Percentiles rank a stretch among this genome's conserved stretches.
Conservation (phyloP, 2,113 vertebrate species). For the Neogobius melanostomus region DNA sequence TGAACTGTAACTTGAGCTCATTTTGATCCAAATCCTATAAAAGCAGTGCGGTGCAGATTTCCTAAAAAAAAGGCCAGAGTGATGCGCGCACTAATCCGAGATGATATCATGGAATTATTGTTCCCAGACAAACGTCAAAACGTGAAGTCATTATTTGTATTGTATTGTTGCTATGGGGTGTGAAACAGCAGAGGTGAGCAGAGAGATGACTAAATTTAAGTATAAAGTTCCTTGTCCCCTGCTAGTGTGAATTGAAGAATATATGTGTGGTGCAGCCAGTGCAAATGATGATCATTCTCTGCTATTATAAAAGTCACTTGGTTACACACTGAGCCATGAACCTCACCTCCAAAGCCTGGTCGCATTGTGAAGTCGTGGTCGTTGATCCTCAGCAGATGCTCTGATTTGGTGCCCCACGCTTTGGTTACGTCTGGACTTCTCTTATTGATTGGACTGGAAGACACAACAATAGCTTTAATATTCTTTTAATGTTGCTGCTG, state of each 20-base stretch:
- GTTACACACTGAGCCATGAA: too few species aligned
- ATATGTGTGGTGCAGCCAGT: too few species aligned
- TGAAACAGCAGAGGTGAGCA: too few species aligned
- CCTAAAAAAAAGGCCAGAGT: not conserved
- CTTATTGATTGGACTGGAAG: constrained; percentile 80
- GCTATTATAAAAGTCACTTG: too few species aligned
- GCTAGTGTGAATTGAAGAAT: not conserved
- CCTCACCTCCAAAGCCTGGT: constrained; percentile 93
- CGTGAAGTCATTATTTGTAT: not conserved
- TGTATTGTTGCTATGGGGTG: not conserved
- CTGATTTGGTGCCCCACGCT: constrained; percentile 82
- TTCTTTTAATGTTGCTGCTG: too few species aligned
- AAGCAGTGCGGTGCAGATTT: constrained; percentile 24
- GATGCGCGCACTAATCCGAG: constrained; percentile 21
- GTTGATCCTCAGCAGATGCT: constrained; percentile 87
- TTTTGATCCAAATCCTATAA: constrained; percentile 35
- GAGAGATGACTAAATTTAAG: too few species aligned
- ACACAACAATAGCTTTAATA: constrained; percentile 1
- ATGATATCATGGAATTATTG: constrained; percentile 19
- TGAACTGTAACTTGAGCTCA: constrained; percentile 31
- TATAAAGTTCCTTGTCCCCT: not conserved
- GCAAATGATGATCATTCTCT: too few species aligned
- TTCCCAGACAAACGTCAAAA: not conserved
- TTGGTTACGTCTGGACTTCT: constrained; percentile 89
- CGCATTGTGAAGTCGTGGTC: constrained; percentile 96